These are phyloP conservation scores for Mohoua ochrocephala DNA, from an alignment of 2,113 vertebrate species.

Conservation along the genomic window DNA sequence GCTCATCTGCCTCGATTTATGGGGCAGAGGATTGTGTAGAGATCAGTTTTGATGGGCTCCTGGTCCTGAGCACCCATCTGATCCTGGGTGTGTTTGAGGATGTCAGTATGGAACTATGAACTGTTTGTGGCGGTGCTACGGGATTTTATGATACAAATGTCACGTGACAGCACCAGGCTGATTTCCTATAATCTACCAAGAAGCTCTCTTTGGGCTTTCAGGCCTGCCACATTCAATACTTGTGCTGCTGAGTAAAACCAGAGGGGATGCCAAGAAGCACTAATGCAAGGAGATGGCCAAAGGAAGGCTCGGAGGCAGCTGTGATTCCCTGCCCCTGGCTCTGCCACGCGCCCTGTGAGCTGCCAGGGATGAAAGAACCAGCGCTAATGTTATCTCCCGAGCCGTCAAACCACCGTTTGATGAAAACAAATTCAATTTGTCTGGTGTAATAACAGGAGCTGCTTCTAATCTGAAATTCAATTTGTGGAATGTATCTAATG, in stretches of 20 bases:
- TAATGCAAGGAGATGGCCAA: not conserved
- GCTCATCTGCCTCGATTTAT: not conserved
- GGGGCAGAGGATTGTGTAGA: not conserved
- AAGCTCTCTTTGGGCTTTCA: not conserved
- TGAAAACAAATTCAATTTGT: constrained; percentile 63
- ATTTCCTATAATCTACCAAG: not conserved
- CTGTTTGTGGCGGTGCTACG: not conserved
- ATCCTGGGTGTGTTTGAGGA: not conserved
- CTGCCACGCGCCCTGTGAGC: not conserved
- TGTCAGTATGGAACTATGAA: accelerated
- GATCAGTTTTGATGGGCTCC: not conserved
- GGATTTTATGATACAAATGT: not conserved
- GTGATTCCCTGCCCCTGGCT: not conserved
- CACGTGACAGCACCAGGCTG: not conserved
- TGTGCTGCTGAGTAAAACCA: not conserved
- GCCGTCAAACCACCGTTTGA: constrained; percentile 11
- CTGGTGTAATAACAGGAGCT: constrained; percentile 26
- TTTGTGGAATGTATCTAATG: constrained; percentile 20
- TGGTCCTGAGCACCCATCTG: not conserved
- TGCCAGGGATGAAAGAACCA: not conserved
- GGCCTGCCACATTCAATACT: not conserved
- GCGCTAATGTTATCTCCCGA: constrained; percentile 28
- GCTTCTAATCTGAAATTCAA: constrained; percentile 53
- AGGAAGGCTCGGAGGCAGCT: not conserved
- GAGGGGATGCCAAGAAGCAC: not conserved